Evolutionary conservation across 2,797 vertebrate species (phyloP), one percentile per base, ranked within the genome.

Genomic region (Sciurus vulgaris): DNA sequence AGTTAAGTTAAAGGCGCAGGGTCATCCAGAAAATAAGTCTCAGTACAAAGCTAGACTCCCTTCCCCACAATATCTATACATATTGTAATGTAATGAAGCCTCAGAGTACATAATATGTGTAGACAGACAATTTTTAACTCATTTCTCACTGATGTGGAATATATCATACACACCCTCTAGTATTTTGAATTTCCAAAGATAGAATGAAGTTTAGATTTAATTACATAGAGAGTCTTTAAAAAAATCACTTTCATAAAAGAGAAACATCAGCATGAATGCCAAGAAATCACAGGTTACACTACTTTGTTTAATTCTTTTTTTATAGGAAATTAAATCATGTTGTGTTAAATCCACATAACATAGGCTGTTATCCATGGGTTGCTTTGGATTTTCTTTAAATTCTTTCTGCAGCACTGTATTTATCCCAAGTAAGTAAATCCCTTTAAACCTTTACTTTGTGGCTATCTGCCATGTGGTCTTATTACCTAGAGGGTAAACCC

Each of bases 311-410:
- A 96, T 78, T 96, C n/a, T 41, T 70, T 83, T 83, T 96, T 41
- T 90, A 87, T 59, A 70, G 59, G 86, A 91, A 91, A 94, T 95
- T 94, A 96, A 96, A 93, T 91, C 79, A 79, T 72, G 44, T 74
- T 86, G 92, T 89, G 65, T 54, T 83, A 96, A 95, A 79, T 95
- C 74, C 86, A 85, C 74, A 79, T 61, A 96, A 88, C 33, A 14
- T 91, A 93, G 74, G 44, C 73, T 88, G 51, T 93, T 72, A 95
- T 73, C 74, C 47, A 65, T 59, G 47, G 82, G 59, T 95, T 95
- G 84, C 86, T 97, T 59, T 85, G 63, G 92, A 70, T 93, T 95
- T 96, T 89, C 44, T 93, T 96, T 91, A 95, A 89, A 90, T 91
- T 95, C 70, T 38, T 63, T 96, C 83, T 76, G 72, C 10, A 77